Base-by-base conservation (phyloP, 2,797 vertebrate species). In the Macroramphosus scolopax region DNA sequence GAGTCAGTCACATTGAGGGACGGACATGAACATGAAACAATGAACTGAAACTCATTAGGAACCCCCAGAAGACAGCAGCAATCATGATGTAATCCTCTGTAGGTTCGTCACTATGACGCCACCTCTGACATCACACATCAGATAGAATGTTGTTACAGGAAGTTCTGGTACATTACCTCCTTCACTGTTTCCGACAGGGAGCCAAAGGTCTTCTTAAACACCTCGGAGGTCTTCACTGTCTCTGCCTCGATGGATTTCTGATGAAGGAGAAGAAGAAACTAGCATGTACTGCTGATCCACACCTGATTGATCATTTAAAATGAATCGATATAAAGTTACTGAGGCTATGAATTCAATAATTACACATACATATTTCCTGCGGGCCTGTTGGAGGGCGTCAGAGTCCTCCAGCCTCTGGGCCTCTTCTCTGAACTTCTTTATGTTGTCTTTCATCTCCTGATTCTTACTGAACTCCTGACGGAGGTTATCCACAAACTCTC, bases 191-290 rank as follows among this genome's bases (percentile, higher is more conserved):
- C 93, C 0, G 92, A 89, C 42, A 97, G 59, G 25, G 92, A 92
- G 32, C 68, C 92, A 0, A 95, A 71, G 11, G 91, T 95, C 86
- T 92, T 96, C 82, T 85, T 92, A 22, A 96, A 91, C 32, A 92
- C 92, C 66, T 94, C 94, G 0, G 94, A 93, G 1, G 93, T 95
- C 67, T 92, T 93, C 68, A 89, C 82, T 0, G 94, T 95, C 76
- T 98, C 94, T 0, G 94, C 93, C 33, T 98, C 94, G 5, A 95
- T 94, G n/a, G 87, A 88, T 95, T 93, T 96, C 94, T 96, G 30
- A 39, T 29, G 0, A 34, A 45, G 24, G 14, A n/a, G 35, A 35
- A 20, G 6, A 17, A 53, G 38, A 12, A n/a, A 29, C 10, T 4
- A 32, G n/a, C 8, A 47, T 12, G 11, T 15, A 12, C 20, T 5